phyloP scores from a whole-genome alignment of 2,113 vertebrate species.

The Atherinomorus stipes region DNA sequence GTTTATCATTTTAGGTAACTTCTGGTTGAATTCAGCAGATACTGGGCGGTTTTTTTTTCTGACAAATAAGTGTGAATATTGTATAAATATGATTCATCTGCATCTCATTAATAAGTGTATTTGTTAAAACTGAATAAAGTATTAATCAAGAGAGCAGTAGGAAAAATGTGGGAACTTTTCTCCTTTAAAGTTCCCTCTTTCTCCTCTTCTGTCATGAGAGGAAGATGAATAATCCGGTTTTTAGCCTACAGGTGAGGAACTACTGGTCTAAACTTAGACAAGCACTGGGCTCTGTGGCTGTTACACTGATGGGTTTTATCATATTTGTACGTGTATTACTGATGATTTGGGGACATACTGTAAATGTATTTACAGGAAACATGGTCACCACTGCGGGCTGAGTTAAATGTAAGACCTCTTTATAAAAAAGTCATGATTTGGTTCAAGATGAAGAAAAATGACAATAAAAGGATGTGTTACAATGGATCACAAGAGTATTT shows the following conservation, averaged over 20 bases:
- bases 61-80: conserved; percentile 1
- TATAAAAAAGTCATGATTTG: neutral
- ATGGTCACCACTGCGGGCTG: neutral
- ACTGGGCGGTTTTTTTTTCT: neutral
- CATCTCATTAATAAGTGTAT: conserved; percentile 1
- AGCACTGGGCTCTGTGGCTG: conserved; percentile 11
- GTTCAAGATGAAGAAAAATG: neutral
- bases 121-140: neutral
- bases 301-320: conserved; percentile 4
- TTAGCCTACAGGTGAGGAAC: conserved; percentile 18
- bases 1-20: conserved; percentile 4
- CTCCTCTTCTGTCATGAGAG: neutral
- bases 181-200: neutral
- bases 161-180: neutral
- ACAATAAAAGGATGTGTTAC: neutral
- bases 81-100: conserved; percentile 9
- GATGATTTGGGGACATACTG: conserved; percentile 1
- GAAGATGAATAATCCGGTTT: conserved; percentile 37
- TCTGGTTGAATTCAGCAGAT: neutral
- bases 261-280: conserved; percentile 8
- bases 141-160: neutral
- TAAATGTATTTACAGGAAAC: neutral
- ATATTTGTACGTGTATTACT: neutral
- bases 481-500: neutral
- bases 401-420: neutral